These are phyloP conservation scores for Spicauda simplicius DNA, from an alignment of 2,888 invertebrate genomes.

Conservation along the genomic window DNA sequence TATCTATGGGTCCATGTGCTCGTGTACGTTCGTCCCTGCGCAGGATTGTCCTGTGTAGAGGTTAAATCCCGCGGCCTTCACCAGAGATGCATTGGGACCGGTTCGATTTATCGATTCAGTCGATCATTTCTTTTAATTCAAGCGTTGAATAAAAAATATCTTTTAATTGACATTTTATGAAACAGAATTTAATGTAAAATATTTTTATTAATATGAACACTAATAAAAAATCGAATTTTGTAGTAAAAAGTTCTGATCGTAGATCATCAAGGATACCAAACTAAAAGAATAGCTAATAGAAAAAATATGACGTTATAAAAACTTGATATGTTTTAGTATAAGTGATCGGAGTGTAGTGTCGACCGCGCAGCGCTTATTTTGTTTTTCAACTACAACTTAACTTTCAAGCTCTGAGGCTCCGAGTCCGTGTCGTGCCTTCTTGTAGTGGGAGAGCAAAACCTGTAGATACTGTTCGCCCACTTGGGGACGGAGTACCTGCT, in stretches of 20 bases:
- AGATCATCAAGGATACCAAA: background rate
- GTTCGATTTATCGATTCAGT: conserved; percentile 63
- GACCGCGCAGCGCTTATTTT: conserved; percentile 61
- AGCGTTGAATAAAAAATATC: background rate
- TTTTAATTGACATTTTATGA: background rate
- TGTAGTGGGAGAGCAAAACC: conserved; percentile 85
- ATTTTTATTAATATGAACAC: background rate
- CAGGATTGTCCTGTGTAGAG: conserved; percentile 73
- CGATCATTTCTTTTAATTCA: conserved; percentile 46
- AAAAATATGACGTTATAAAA: conserved; percentile 5
- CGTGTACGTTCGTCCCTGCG: conserved; percentile 63
- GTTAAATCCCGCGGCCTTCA: conserved; percentile 80
- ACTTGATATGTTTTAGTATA: conserved; percentile 31
- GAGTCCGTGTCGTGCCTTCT: conserved; percentile 79
- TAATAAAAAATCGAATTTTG: too few species aligned
- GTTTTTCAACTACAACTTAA: conserved; percentile 64
- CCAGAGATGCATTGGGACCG: conserved; percentile 78
- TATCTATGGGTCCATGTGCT: conserved; percentile 53
- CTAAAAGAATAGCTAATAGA: background rate
- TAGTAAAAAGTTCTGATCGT: background rate
- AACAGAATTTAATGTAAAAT: background rate
- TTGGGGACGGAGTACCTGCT: conserved; percentile 78
- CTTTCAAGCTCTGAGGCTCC: conserved; percentile 75
- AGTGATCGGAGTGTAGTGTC: conserved; percentile 47
- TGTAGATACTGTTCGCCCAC: conserved; percentile 81